phyloP scores from a whole-genome alignment of 2,888 invertebrate species.

The Abrostola triplasia region DNA sequence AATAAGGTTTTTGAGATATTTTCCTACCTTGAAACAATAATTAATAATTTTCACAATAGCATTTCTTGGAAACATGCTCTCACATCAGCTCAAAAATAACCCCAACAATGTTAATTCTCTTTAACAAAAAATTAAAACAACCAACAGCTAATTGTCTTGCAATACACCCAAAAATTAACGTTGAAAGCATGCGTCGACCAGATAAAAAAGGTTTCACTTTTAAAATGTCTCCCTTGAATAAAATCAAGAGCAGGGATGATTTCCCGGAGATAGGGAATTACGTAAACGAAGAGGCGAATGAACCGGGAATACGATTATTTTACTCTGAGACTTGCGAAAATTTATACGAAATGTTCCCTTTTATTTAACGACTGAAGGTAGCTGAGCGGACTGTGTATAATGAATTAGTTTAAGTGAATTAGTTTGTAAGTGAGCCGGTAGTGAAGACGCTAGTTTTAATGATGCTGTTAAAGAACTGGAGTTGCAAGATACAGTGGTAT shows the following conservation, averaged over 20 bases:
- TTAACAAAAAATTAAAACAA: no score
- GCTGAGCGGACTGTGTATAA: constrained; percentile 27
- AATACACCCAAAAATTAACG: constrained; percentile 21
- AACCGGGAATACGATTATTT: constrained; percentile 83
- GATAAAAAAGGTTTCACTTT: constrained; percentile 35
- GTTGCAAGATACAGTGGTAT: no score
- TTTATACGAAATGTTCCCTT: constrained; percentile 74
- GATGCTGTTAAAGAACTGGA: no score
- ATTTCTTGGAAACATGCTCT: no score
- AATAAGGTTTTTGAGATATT: no score
- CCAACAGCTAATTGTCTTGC: constrained; percentile 15
- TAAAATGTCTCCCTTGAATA: constrained; percentile 50
- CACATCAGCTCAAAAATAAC: no score
- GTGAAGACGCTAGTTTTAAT: neutral
- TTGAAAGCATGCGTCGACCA: constrained; percentile 19
- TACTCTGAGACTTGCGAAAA: constrained; percentile 74
- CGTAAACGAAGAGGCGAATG: constrained; percentile 78
- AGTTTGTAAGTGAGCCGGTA: neutral
- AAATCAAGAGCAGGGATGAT: constrained; percentile 70
- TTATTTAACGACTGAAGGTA: constrained; percentile 69
- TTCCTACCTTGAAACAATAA: no score
- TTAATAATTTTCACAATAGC: no score
- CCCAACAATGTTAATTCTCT: no score
- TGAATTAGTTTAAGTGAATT: constrained; percentile 13
- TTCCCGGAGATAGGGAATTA: constrained; percentile 78